These are phyloP conservation scores for Pardosa pseudoannulata DNA, from an alignment of 2,888 invertebrate genomes.

Conservation along the genomic window DNA sequence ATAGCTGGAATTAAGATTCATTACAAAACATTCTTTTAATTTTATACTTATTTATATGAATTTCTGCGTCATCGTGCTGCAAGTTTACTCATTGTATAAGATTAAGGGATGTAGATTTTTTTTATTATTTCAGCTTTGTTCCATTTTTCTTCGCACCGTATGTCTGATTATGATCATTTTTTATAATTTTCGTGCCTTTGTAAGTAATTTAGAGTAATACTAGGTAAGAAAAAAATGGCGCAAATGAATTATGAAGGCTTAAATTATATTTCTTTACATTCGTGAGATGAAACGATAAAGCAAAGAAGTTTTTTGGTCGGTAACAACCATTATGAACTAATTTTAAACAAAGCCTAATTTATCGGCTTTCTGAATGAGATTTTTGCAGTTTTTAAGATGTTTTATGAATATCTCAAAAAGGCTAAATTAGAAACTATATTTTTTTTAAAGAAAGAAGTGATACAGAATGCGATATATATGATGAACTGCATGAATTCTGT, in stretches of 20 bases:
- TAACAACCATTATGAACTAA: no score
- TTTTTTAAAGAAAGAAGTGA: no score
- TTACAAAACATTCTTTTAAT: slow-evolving; percentile 1
- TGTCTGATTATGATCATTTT: not conserved
- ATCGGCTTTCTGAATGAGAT: no score
- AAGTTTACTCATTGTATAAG: not conserved
- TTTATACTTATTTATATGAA: not conserved
- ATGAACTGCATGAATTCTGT: no score
- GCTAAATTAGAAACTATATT: no score
- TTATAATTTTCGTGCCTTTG: not conserved
- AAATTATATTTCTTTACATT: not conserved
- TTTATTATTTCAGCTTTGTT: not conserved
- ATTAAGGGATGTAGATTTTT: not conserved
- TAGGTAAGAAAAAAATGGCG: no score
- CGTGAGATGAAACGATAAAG: not conserved
- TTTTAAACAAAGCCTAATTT: no score
- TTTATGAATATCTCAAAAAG: no score
- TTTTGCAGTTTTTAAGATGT: no score
- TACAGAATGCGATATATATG: no score
- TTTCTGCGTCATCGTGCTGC: not conserved
- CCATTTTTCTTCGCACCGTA: no score
- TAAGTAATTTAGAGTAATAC: not conserved
- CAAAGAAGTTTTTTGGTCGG: not conserved
- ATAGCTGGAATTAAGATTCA: slow-evolving; percentile 1
- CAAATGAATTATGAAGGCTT: not conserved